These are phyloP conservation scores for Podocnemis expansa DNA, from an alignment of 2,113 vertebrate genomes.

Conservation along the genomic window DNA sequence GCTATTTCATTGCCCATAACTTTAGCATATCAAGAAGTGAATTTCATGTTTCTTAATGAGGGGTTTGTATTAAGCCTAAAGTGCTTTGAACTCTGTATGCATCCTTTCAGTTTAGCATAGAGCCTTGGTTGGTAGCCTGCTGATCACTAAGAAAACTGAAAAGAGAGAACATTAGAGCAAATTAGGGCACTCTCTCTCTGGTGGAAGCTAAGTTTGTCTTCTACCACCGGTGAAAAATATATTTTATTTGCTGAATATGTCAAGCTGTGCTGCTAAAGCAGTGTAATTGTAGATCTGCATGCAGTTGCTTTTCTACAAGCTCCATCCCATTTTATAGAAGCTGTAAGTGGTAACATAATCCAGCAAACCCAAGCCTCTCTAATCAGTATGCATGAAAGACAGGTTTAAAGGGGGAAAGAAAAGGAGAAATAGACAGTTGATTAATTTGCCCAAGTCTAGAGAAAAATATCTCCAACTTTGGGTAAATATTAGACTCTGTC, in stretches of 20 bases:
- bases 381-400: not conserved
- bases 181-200: conserved; percentile 26
- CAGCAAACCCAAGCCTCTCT: not conserved
- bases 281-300: conserved; percentile 26
- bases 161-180: conserved; percentile 38
- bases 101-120: conserved; percentile 57
- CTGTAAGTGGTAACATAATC: not conserved
- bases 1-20: not conserved
- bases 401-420: not conserved
- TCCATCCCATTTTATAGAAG: not conserved
- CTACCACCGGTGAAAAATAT: conserved; percentile 19
- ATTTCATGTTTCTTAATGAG: conserved; percentile 67
- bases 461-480: not conserved
- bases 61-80: conserved; percentile 52
- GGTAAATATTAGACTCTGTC: not conserved
- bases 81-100: conserved; percentile 52
- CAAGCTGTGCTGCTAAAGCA: conserved; percentile 50
- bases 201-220: conserved; percentile 49
- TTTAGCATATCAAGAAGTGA: conserved; percentile 21
- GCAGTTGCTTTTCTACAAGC: not conserved
- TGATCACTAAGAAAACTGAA: conserved; percentile 5
- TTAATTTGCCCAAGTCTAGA: not conserved
- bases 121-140: not conserved
- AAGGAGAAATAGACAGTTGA: not conserved
- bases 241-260: conserved; percentile 55